Conservation (phyloP, 2,888 invertebrate genomes). For the Nysson spinosus region DNA sequence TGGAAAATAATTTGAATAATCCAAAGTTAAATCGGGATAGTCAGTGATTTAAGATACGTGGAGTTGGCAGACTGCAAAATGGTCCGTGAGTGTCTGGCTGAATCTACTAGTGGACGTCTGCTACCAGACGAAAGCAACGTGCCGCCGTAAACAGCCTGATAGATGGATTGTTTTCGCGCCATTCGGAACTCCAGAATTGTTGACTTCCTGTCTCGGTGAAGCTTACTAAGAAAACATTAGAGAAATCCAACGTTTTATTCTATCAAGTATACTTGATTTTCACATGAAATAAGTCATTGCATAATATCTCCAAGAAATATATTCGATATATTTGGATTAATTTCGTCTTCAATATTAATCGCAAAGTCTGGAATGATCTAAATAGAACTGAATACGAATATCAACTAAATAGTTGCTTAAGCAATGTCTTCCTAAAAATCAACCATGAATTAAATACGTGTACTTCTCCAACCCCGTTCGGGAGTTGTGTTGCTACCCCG, state of each 20-base stretch:
- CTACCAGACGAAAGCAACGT: constrained; percentile 6
- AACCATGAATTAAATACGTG: too few species aligned
- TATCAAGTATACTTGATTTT: neutral
- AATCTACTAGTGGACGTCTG: constrained; percentile 10
- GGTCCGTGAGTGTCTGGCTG: constrained; percentile 7
- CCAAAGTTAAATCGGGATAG: constrained; percentile 26
- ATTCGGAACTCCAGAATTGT: constrained; percentile 53
- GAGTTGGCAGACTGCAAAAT: constrained; percentile 30
- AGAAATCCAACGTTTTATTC: constrained; percentile 1
- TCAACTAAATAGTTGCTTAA: neutral
- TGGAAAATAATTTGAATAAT: constrained; percentile 25
- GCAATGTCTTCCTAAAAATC: too few species aligned
- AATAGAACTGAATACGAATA: too few species aligned
- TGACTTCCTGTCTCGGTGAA: constrained; percentile 37
- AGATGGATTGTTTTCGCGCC: constrained; percentile 69
- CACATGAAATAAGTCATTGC: neutral
- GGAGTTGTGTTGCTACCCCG: constrained; percentile 34
- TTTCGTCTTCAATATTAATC: too few species aligned
- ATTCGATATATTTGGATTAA: too few species aligned
- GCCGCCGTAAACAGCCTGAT: constrained; percentile 63
- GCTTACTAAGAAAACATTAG: constrained; percentile 22
- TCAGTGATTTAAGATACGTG: constrained; percentile 40
- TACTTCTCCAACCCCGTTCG: too few species aligned
- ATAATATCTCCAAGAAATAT: too few species aligned
- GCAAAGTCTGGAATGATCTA: too few species aligned